Evolutionary conservation across 2,113 vertebrate genomes (phyloP).

Genomic region (Oncorhynchus masou): DNA sequence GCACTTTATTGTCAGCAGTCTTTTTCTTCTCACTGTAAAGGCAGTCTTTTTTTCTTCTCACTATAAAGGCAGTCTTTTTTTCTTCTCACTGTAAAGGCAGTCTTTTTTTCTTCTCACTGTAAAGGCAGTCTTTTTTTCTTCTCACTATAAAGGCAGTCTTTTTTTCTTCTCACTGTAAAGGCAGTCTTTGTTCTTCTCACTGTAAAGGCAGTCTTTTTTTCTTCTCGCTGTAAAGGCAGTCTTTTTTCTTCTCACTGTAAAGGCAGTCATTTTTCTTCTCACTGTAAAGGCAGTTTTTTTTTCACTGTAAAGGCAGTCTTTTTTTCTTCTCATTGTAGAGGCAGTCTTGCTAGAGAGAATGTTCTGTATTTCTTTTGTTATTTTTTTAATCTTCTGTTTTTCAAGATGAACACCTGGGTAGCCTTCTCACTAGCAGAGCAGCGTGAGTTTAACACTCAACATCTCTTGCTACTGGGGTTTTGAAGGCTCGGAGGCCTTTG

Average conservation of each 20-base stretch:
- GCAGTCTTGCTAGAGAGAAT: constrained; percentile 40
- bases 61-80: no score
- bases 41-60: no score
- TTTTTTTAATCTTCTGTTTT: constrained; percentile 38
- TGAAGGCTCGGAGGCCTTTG: constrained; percentile 43
- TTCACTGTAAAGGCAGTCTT: no score
- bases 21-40: constrained; percentile 29
- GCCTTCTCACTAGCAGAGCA: constrained; percentile 71
- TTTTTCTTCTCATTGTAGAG: neutral
- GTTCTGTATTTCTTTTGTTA: constrained; percentile 32
- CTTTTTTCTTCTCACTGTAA: no score
- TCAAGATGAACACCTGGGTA: constrained; percentile 65
- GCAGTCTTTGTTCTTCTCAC: constrained; percentile 36
- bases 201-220: neutral
- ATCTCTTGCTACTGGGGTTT: constrained; percentile 41
- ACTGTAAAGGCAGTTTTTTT: no score
- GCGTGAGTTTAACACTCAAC: constrained; percentile 53
- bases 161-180: no score
- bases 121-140: no score
- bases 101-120: constrained; percentile 5
- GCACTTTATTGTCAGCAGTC: constrained; percentile 58
- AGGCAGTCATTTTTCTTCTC: constrained; percentile 10
- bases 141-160: no score
- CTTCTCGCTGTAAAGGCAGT: neutral
- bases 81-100: neutral